Conservation (phyloP, 2,797 vertebrate genomes). For the Clangula hyemalis region DNA sequence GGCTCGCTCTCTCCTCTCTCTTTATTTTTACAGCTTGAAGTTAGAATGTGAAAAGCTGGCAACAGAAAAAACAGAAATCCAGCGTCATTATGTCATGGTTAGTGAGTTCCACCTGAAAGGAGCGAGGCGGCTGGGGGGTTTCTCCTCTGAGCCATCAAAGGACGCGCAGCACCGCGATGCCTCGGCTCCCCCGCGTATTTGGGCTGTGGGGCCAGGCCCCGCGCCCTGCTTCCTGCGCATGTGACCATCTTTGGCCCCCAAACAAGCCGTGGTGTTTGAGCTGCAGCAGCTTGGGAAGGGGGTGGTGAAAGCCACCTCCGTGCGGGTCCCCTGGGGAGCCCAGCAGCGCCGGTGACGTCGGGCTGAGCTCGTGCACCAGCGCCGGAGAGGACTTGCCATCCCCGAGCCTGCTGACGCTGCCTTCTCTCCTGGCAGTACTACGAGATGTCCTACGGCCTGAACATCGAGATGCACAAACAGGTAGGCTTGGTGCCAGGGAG, state of each 20-base stretch:
- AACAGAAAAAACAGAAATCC: constrained; percentile 94
- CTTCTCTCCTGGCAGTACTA: constrained; percentile 76
- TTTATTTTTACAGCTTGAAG: constrained; percentile 85
- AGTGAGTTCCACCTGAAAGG: constrained; percentile 68
- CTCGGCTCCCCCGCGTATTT: neutral
- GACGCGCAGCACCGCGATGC: neutral
- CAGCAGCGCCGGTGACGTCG: too few species aligned
- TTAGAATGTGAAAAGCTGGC: constrained; percentile 94
- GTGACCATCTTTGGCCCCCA: neutral
- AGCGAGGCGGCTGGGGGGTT: neutral
- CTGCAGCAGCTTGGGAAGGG: rapidly evolving
- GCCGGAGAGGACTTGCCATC: rapidly evolving
- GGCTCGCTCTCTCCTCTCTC: neutral
- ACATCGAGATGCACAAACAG: constrained; percentile 85
- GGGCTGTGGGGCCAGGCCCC: neutral
- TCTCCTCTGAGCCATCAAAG: neutral
- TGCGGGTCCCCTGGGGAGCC: too few species aligned
- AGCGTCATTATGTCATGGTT: constrained; percentile 96
- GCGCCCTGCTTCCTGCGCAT: neutral
- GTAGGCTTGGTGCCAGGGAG: constrained; percentile 24
- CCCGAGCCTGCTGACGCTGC: neutral
- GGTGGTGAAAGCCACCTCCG: rapidly evolving
- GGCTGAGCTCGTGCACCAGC: neutral
- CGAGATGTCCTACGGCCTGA: constrained; percentile 82
- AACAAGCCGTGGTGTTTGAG: rapidly evolving